Percentiles rank a stretch among this genome's conserved stretches.
These are phyloP conservation scores for Drosophila melanocephala DNA, from an alignment of 2,888 invertebrate species.

Conservation along the genomic window DNA sequence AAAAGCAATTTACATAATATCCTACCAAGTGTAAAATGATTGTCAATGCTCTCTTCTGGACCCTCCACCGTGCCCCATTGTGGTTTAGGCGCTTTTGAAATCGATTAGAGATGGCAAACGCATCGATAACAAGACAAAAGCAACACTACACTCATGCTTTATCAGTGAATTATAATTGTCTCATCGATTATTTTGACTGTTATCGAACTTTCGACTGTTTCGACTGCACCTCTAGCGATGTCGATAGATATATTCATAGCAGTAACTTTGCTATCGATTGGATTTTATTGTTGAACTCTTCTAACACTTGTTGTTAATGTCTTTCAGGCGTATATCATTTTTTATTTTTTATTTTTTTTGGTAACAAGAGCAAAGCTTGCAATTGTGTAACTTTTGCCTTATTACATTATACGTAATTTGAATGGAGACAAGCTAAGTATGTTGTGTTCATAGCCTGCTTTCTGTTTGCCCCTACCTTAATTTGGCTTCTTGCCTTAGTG, in stretches of 20 bases:
- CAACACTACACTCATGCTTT: not conserved
- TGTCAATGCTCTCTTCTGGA: slow-evolving; percentile 68
- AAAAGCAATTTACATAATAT: slow-evolving; percentile 82
- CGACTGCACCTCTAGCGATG: not conserved
- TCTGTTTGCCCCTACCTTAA: slow-evolving; percentile 4
- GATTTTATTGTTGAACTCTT: not conserved
- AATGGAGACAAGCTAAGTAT: slow-evolving; percentile 2
- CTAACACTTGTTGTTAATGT: not conserved
- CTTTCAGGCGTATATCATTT: not conserved
- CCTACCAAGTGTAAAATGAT: slow-evolving; percentile 82
- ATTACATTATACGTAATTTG: slow-evolving; percentile 16
- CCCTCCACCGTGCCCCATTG: not conserved
- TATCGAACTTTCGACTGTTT: not conserved
- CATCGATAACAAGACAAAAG: not conserved
- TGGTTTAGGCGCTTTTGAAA: slow-evolving; percentile 24
- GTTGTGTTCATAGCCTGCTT: slow-evolving; percentile 5
- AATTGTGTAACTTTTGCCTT: not conserved
- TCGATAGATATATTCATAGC: not conserved
- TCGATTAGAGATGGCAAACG: slow-evolving; percentile 28
- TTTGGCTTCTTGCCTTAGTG: slow-evolving; percentile 14
- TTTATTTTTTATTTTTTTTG: not conserved
- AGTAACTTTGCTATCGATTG: not conserved
- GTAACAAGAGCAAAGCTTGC: not conserved
- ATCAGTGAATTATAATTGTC: too few relatives aligned
- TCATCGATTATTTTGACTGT: not conserved